Evolutionary conservation across 2,888 invertebrate genomes (phyloP).

Genomic region (Mamestra brassicae): DNA sequence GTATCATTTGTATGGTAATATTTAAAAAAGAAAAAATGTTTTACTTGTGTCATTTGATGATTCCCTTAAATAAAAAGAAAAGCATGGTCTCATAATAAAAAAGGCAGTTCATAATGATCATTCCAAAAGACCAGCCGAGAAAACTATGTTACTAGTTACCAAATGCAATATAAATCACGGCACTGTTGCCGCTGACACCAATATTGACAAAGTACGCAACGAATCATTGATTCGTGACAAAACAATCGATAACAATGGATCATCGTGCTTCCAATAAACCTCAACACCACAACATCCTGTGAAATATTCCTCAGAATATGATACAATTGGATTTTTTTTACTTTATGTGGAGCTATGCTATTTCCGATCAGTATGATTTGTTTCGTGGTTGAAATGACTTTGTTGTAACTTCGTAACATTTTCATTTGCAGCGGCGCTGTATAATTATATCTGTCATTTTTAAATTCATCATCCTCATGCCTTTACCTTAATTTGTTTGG

Average conservation of each 20-base stretch:
- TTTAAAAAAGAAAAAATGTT: no score
- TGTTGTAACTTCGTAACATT: not conserved
- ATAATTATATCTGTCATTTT: not conserved
- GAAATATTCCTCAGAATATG: conserved; percentile 27
- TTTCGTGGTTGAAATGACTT: conserved; percentile 8
- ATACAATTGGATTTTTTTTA: conserved; percentile 13
- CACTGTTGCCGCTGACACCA: conserved; percentile 1
- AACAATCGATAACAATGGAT: conserved; percentile 41
- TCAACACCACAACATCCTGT: conserved; percentile 65
- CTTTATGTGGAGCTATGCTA: conserved; percentile 4
- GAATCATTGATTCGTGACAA: conserved; percentile 24
- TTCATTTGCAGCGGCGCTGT: not conserved
- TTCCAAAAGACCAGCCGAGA: no score
- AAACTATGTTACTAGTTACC: no score
- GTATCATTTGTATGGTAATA: no score
- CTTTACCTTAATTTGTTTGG: no score
- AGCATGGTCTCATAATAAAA: no score
- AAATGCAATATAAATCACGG: not conserved
- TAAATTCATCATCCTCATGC: not conserved
- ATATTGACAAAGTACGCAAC: conserved; percentile 13
- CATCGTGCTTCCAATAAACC: conserved; percentile 28
- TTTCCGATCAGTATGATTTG: conserved; percentile 22
- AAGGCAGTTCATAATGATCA: no score
- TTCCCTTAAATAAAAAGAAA: no score
- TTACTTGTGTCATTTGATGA: no score